Conservation (phyloP, 35 echinoderm and acorn worm genomes). For the Holothuria glaberrima region DNA sequence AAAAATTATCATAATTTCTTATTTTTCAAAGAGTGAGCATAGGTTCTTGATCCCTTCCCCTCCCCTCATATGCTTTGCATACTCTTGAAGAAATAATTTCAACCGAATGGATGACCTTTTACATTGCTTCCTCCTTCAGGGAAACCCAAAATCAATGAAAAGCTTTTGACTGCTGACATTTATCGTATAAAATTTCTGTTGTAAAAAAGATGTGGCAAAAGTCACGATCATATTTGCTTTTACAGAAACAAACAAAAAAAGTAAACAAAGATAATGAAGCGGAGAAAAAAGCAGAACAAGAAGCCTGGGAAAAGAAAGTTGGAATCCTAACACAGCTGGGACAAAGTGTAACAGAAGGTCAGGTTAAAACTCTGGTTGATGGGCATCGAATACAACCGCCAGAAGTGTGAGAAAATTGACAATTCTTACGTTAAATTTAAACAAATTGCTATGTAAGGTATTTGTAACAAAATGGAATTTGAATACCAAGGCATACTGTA, state of each 20-base stretch:
- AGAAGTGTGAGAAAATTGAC: not conserved
- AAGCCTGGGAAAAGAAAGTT: conserved; percentile 94
- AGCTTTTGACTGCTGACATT: no score
- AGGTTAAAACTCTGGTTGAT: conserved; percentile 72
- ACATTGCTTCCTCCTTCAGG: no score
- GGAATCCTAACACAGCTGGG: conserved; percentile 90
- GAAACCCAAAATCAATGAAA: no score
- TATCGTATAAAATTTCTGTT: no score
- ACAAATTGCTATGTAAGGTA: not conserved
- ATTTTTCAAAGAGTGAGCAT: no score
- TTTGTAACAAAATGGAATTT: not conserved
- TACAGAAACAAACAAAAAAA: conserved; percentile 73
- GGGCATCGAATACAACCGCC: conserved; percentile 4
- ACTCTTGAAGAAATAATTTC: no score
- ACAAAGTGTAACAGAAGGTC: conserved; percentile 84
- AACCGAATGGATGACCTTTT: no score
- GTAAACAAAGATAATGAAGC: conserved; percentile 89
- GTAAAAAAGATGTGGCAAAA: no score
- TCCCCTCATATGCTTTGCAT: no score
- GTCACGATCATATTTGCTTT: not conserved
- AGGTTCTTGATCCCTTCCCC: no score
- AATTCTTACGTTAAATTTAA: not conserved
- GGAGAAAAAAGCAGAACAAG: conserved; percentile 88
- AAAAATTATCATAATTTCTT: no score
- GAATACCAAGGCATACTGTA: no score